Base-by-base conservation (phyloP, 2,888 invertebrate species). In the Formica aserva region DNA sequence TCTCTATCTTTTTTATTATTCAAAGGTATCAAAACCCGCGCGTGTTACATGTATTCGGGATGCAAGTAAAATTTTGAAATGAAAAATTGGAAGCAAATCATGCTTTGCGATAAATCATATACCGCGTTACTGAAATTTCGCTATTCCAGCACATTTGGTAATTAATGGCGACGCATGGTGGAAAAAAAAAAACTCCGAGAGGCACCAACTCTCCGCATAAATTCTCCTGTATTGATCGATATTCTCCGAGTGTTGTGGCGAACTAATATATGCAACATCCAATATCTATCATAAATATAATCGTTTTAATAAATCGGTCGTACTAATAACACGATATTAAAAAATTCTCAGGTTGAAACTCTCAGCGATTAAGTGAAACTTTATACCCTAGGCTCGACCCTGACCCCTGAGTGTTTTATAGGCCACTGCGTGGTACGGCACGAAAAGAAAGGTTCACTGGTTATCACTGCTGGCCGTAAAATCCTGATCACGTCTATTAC, bases 401-500 rank as follows among this genome's bases (percentile, higher is more conserved):
- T 87, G 84, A 85, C 80, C 69, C 35, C 9, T 4, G n/a, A 52
- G 77, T 66, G 81, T 84, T 72, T 45, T 81, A 84, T 75, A 63
- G 55, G 32, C 22, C 45, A 60, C 18, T 65, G 29, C 18, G 66
- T 55, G 32, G 57, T 74, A 29, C 38, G 38, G 72, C 65, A 74
- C 71, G 78, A 35, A 62, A 88, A 72, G 78, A 41, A 62, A 88
- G 75, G 80, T 82, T 83, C 35, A 76, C 60, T 57, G 67, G 78
- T 89, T 86, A 85, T 85, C 88, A 71, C 66, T 38, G 67, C 60
- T 57, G 57, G 52, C 75, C 69, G 67, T 90, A 89, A 89, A 89
- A 86, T 84, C 81, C 84, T 77, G 86, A 86, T 88, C 86, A 85
- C 86, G 88, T 89, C 83, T 88, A 81, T 86, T 82, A 86, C 84